Percentiles rank a stretch among this genome's conserved stretches.
phyloP scores from a whole-genome alignment of 2,888 invertebrate species.

The Byasa hedistus region DNA sequence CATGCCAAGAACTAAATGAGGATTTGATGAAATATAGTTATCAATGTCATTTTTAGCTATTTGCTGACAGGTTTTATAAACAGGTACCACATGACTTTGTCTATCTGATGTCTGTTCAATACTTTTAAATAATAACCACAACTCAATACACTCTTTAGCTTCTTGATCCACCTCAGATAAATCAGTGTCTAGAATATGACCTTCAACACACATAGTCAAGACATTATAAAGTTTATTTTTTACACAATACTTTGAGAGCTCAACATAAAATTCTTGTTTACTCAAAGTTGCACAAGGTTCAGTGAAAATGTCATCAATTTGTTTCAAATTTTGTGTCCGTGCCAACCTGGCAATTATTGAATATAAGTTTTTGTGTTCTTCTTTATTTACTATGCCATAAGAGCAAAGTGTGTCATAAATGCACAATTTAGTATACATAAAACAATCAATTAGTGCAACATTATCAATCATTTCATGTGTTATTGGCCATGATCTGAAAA shows the following conservation, averaged over 20 bases:
- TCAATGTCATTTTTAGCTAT: slow-evolving; percentile 74
- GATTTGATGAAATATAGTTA: slow-evolving; percentile 79
- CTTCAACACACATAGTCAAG: slow-evolving; percentile 75
- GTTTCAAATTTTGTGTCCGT: slow-evolving; percentile 74
- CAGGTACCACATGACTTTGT: slow-evolving; percentile 73
- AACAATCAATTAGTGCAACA: slow-evolving; percentile 70
- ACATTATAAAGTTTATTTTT: slow-evolving; percentile 75
- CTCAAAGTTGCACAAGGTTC: slow-evolving; percentile 70
- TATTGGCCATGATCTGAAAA: slow-evolving; percentile 79
- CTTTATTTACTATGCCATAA: slow-evolving; percentile 82
- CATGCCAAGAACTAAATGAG: slow-evolving; percentile 79
- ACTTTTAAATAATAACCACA: slow-evolving; percentile 77
- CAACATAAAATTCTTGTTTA: slow-evolving; percentile 74
- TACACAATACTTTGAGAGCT: slow-evolving; percentile 76
- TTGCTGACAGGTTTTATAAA: slow-evolving; percentile 78
- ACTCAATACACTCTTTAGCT: slow-evolving; percentile 72
- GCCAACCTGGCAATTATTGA: slow-evolving; percentile 81
- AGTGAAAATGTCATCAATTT: slow-evolving; percentile 78
- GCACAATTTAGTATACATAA: slow-evolving; percentile 74
- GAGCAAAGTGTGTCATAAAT: slow-evolving; percentile 81
- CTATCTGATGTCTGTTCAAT: slow-evolving; percentile 76
- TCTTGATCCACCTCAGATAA: slow-evolving; percentile 65
- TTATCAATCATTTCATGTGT: slow-evolving; percentile 79
- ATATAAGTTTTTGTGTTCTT: slow-evolving; percentile 78
- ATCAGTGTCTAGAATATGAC: slow-evolving; percentile 62